phyloP scores from a whole-genome alignment of 2,888 invertebrate species.

The Drosophila engyochracea region DNA sequence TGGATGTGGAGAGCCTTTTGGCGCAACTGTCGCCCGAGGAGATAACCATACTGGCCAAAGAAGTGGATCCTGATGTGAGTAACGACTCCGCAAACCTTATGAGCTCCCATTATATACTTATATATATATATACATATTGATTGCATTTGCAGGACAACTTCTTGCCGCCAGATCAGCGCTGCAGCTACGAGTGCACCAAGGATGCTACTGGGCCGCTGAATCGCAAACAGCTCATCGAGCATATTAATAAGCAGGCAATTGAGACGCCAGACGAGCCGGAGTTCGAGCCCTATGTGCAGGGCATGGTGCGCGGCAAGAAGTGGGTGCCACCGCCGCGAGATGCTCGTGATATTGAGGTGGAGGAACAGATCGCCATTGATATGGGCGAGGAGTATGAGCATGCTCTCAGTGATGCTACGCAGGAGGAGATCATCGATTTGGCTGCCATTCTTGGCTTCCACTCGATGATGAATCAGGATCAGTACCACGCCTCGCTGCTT shows the following conservation, averaged over 20 bases:
- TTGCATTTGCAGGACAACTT: conserved; percentile 92
- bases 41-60: conserved; percentile 98
- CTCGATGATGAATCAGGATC: conserved; percentile 99
- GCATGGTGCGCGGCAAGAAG: conserved; percentile 96
- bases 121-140: background rate
- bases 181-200: conserved; percentile 98
- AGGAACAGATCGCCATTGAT: conserved; percentile 97
- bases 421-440: conserved; percentile 99
- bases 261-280: conserved; percentile 99
- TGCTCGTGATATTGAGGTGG: conserved; percentile 91
- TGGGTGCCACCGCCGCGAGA: conserved; percentile 93
- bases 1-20: conserved; percentile 97
- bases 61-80: conserved; percentile 99
- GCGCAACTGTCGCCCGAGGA: conserved; percentile 97
- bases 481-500: conserved; percentile 97
- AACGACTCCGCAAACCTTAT: background rate
- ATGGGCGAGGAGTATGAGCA: conserved; percentile 97
- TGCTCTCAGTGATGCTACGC: conserved; percentile 94
- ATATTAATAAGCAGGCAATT: conserved; percentile 98
- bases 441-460: conserved; percentile 99
- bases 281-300: conserved; percentile 96
- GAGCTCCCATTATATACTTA: background rate
- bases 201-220: conserved; percentile 97
- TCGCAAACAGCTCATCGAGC: conserved; percentile 97
- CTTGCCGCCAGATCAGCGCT: conserved; percentile 97